Conservation (phyloP, 2,888 invertebrate species). For the Amphiduros pacificus region DNA sequence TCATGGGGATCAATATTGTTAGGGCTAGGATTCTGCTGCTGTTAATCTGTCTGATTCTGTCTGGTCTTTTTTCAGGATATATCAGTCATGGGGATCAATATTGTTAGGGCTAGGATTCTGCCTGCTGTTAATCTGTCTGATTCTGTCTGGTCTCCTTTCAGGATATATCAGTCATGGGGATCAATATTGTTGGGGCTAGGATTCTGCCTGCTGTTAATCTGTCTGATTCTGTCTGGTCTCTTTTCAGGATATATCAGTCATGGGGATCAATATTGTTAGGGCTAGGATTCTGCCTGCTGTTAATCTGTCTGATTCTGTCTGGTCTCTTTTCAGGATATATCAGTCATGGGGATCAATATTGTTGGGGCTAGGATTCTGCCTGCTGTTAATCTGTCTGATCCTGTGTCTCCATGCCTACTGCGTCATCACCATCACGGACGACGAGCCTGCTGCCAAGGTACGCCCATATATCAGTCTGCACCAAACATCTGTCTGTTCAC, state of each 20-base stretch:
- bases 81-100: too few species aligned
- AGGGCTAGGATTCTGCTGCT: not conserved
- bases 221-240: not conserved
- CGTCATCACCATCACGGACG: slow-evolving; percentile 45
- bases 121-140: too few species aligned
- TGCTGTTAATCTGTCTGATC: slow-evolving; percentile 42
- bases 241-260: slow-evolving; percentile 30
- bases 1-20: not conserved
- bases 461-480: too few species aligned
- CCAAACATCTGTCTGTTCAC: too few species aligned
- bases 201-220: too few species aligned
- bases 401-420: slow-evolving; percentile 53
- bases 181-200: too few species aligned
- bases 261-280: slow-evolving; percentile 45
- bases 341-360: slow-evolving; percentile 42
- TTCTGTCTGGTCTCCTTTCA: too few species aligned
- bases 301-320: slow-evolving; percentile 45
- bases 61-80: too few species aligned
- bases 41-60: too few species aligned
- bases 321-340: slow-evolving; percentile 22
- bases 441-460: slow-evolving; percentile 23
- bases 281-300: slow-evolving; percentile 42
- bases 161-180: too few species aligned
- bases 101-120: too few species aligned
- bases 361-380: slow-evolving; percentile 44